Percentiles rank a stretch among this genome's conserved stretches.
Evolutionary conservation across 2,113 vertebrate species (phyloP).

Genomic region (Pardalotus punctatus): DNA sequence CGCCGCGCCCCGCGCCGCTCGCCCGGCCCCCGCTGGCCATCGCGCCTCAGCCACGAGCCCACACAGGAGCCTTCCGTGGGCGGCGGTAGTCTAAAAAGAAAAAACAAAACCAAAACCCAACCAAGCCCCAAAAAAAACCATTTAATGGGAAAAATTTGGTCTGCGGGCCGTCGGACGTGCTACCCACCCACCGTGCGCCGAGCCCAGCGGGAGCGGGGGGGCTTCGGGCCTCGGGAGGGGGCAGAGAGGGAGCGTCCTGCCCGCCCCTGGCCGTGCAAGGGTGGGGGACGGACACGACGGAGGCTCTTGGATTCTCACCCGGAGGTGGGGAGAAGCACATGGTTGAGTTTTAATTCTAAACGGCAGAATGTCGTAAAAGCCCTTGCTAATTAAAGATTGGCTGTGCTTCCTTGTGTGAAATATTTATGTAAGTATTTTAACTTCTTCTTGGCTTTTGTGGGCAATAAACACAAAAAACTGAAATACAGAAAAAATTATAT

Average conservation of each 20-base stretch:
- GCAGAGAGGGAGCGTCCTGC: not conserved
- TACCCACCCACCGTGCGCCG: not conserved
- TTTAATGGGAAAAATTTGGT: not conserved
- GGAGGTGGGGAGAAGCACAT: constrained; percentile 37
- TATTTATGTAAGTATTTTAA: constrained; percentile 2
- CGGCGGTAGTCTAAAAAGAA: not conserved
- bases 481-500: not conserved
- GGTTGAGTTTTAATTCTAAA: constrained; percentile 38
- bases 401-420: not conserved
- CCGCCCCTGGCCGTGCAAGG: not conserved
- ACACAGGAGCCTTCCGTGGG: not conserved
- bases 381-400: not conserved
- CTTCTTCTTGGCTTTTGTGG: not conserved
- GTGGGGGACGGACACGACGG: not conserved
- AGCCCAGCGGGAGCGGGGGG: not conserved
- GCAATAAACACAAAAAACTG: not conserved
- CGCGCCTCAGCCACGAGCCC: not conserved
- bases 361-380: constrained; percentile 30
- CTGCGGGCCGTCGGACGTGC: not conserved
- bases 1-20: not conserved
- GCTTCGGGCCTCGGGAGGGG: not conserved
- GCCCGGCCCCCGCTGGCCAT: not conserved
- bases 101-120: not conserved
- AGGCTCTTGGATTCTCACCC: not conserved
- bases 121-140: not conserved